A percentile compares a stretch with the other conserved stretches of the same genome.
Evolutionary conservation across 2,797 vertebrate genomes (phyloP).

Genomic region (Spinus pinus): DNA sequence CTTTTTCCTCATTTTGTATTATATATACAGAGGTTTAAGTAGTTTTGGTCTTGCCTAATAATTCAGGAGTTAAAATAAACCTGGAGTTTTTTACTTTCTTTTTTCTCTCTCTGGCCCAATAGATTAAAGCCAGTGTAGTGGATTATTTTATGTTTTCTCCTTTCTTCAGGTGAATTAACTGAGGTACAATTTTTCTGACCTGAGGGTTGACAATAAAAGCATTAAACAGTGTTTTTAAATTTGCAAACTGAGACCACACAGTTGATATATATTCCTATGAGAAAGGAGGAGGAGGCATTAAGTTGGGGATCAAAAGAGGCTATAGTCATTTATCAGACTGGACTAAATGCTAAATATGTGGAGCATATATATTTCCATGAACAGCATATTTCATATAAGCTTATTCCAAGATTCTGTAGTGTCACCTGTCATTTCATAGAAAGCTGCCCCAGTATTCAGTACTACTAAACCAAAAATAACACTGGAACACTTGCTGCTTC

Average conservation of each 20-base stretch:
- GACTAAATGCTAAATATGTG: neutral
- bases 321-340: neutral
- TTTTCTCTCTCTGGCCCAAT: neutral
- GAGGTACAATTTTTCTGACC: neutral
- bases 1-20: neutral
- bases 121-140: neutral
- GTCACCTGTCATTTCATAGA: neutral
- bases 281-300: neutral
- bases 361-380: neutral
- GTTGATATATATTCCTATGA: neutral
- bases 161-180: neutral
- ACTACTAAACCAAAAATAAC: conserved; percentile 23
- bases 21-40: accelerated
- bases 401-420: neutral
- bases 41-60: neutral
- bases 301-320: neutral
- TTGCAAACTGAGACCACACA: neutral
- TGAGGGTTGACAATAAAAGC: neutral
- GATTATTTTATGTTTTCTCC: neutral
- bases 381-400: neutral
- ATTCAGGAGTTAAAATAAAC: neutral
- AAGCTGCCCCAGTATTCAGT: neutral
- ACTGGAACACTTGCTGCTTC: neutral
- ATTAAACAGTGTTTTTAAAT: neutral
- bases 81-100: neutral